Evolutionary conservation across 2,888 invertebrate genomes (phyloP).

Genomic region (Dugesia japonica): DNA sequence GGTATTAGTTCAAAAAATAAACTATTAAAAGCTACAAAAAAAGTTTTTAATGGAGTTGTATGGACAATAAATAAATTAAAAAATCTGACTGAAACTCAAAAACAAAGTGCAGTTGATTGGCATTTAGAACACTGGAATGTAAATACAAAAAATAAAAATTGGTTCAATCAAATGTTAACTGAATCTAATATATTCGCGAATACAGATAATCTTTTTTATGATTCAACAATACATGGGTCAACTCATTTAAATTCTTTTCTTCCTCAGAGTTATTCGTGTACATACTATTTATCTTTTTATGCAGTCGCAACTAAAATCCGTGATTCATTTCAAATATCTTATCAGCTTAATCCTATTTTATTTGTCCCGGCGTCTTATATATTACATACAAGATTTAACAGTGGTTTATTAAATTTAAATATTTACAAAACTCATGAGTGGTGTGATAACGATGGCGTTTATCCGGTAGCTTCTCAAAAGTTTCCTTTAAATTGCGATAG

Average conservation of each 20-base stretch:
- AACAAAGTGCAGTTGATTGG: conserved; percentile 21
- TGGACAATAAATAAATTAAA: conserved; percentile 1
- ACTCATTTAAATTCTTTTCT: conserved; percentile 2
- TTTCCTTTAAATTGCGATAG: conserved; percentile 25
- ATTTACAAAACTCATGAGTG: conserved; percentile 20
- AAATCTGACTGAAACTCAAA: not conserved
- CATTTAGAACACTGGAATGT: conserved; percentile 30
- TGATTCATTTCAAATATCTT: not conserved
- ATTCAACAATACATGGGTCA: conserved; percentile 23
- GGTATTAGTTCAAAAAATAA: conserved; percentile 22
- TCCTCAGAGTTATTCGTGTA: conserved; percentile 21
- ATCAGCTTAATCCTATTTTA: conserved; percentile 12
- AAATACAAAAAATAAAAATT: not conserved
- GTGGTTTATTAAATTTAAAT: not conserved
- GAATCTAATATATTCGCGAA: conserved; percentile 27
- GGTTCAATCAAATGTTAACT: not conserved
- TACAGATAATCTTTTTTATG: conserved; percentile 28
- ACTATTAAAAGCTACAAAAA: conserved; percentile 26
- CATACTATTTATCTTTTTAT: conserved; percentile 29
- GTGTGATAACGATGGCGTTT: conserved; percentile 32
- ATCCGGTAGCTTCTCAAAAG: conserved; percentile 29
- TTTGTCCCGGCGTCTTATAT: conserved; percentile 25
- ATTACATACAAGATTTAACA: not conserved
- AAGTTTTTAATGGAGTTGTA: not conserved
- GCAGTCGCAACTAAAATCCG: not conserved